Conservation (phyloP, 2,888 invertebrate genomes). For the Coenonympha arcania region DNA sequence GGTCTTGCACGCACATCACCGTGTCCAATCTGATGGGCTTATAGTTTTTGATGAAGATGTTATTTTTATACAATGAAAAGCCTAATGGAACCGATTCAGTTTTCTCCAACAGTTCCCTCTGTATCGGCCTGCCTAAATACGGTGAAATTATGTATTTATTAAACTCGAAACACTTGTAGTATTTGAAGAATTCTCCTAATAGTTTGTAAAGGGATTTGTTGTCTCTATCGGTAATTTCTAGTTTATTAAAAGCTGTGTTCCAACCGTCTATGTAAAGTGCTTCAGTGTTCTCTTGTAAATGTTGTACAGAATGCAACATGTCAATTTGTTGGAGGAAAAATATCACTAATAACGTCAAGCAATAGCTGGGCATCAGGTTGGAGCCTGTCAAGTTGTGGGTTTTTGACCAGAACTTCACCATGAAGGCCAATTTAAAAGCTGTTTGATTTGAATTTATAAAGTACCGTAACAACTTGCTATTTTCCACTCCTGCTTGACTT, state of each 20-base stretch:
- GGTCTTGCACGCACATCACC: slow-evolving; percentile 35
- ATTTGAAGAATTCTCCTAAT: slow-evolving; percentile 40
- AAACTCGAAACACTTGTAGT: slow-evolving; percentile 35
- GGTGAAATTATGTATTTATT: slow-evolving; percentile 31
- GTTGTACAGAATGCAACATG: slow-evolving; percentile 71
- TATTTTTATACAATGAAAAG: slow-evolving; percentile 29
- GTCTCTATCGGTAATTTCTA: slow-evolving; percentile 9
- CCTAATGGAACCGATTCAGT: slow-evolving; percentile 25
- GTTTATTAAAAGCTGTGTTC: slow-evolving; percentile 72
- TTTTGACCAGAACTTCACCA: slow-evolving; percentile 85
- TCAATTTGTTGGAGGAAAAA: slow-evolving; percentile 79
- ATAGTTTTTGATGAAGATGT: slow-evolving; percentile 18
- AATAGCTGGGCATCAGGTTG: slow-evolving; percentile 76
- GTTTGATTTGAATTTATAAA: slow-evolving; percentile 72
- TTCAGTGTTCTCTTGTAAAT: slow-evolving; percentile 51
- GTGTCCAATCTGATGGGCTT: slow-evolving; percentile 25
- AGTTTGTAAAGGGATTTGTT: slow-evolving; percentile 31
- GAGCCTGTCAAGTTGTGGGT: slow-evolving; percentile 69
- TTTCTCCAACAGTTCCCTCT: slow-evolving; percentile 24
- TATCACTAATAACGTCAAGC: slow-evolving; percentile 77
- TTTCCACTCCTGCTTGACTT: slow-evolving; percentile 78
- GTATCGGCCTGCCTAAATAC: slow-evolving; percentile 29
- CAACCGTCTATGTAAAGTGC: slow-evolving; percentile 64
- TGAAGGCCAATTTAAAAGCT: slow-evolving; percentile 73
- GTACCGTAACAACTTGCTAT: slow-evolving; percentile 77